Evolutionary conservation across 2,797 vertebrate species (phyloP).

Genomic region (Mionectes olivaceus): DNA sequence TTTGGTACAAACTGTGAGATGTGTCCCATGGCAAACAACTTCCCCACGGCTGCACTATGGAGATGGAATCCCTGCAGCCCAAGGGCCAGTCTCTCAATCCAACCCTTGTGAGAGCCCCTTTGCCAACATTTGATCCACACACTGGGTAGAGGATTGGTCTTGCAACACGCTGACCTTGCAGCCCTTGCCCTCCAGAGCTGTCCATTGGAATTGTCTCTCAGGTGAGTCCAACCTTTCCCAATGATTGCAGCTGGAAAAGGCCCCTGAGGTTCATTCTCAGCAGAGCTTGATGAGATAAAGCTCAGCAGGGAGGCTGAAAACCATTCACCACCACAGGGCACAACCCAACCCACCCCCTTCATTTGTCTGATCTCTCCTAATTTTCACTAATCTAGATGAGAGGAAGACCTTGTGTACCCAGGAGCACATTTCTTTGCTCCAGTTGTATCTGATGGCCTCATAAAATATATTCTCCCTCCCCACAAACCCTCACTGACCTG

Average conservation of each 20-base stretch:
- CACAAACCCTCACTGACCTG: background rate
- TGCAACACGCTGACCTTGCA: background rate
- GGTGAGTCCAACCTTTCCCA: background rate
- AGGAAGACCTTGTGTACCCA: background rate
- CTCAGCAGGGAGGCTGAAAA: constrained; percentile 2
- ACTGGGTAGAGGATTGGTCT: background rate
- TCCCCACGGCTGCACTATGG: background rate
- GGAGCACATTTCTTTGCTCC: background rate
- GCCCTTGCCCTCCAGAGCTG: background rate
- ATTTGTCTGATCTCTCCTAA: constrained; percentile 34
- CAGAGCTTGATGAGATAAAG: constrained; percentile 31
- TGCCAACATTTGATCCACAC: fast-evolving
- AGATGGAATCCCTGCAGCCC: background rate
- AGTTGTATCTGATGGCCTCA: background rate
- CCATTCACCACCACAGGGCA: constrained; percentile 12
- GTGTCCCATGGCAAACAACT: background rate
- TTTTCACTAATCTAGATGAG: constrained; percentile 19
- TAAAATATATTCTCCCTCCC: background rate
- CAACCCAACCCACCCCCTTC: background rate
- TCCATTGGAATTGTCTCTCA: background rate
- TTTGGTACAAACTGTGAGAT: background rate
- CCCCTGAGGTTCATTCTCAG: constrained; percentile 39
- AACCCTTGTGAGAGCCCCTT: background rate
- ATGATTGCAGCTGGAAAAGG: background rate
- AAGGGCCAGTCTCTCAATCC: background rate